Percentiles rank a stretch among this genome's conserved stretches.
These are phyloP conservation scores for Allobates femoralis DNA, from an alignment of 2,797 vertebrate species.

Conservation along the genomic window DNA sequence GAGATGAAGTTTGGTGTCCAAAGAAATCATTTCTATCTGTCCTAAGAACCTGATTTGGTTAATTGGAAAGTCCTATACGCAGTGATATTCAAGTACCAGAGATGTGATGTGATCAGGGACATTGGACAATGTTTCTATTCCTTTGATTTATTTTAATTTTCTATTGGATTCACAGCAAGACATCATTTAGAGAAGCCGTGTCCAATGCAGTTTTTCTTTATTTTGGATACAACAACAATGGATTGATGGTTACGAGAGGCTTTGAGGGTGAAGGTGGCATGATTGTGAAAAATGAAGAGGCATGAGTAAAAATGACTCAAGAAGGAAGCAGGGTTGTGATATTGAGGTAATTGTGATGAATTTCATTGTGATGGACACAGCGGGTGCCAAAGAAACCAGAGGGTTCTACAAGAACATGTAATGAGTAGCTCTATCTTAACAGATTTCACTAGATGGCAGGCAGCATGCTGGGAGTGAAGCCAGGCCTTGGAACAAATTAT, in stretches of 20 bases:
- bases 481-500: slow-evolving; percentile 20
- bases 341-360: slow-evolving; percentile 44
- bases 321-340: slow-evolving; percentile 10
- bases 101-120: background rate
- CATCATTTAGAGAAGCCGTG: background rate
- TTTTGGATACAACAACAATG: slow-evolving; percentile 9
- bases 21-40: background rate
- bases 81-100: background rate
- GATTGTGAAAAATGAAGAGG: slow-evolving; percentile 28
- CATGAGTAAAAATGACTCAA: slow-evolving; percentile 36
- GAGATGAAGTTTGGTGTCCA: background rate
- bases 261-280: background rate
- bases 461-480: slow-evolving; percentile 37
- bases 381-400: slow-evolving; percentile 13
- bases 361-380: slow-evolving; percentile 50
- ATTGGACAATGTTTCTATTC: too few relatives aligned
- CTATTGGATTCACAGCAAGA: background rate
- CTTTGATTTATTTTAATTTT: background rate
- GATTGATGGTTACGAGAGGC: background rate
- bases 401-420: slow-evolving; percentile 30
- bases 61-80: background rate
- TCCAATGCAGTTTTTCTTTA: background rate
- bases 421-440: slow-evolving; percentile 35
- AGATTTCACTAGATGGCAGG: slow-evolving; percentile 29
- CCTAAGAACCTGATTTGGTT: background rate